These are phyloP conservation scores for Chondrosia reniformis DNA, from an alignment of 37 sponge, comb jelly and placozoan species.

Conservation along the genomic window DNA sequence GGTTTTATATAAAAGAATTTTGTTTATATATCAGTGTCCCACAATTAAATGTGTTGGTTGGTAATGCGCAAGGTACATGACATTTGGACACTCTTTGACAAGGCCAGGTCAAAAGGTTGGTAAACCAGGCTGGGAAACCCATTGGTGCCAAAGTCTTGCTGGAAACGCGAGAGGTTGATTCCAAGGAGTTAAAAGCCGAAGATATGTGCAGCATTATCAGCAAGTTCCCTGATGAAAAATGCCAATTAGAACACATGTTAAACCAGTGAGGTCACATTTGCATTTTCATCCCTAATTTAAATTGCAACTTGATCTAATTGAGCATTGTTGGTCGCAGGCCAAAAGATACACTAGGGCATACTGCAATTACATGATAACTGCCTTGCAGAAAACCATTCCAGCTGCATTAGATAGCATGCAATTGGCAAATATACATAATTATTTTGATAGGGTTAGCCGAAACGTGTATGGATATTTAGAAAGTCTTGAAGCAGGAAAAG, in stretches of 20 bases:
- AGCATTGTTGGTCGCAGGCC: conserved; percentile 45
- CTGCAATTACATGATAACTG: conserved; percentile 28
- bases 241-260: no score
- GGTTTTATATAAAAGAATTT: no score
- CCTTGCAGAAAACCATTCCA: neutral
- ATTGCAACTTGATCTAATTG: conserved; percentile 50
- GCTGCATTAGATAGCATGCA: no score
- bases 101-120: conserved; percentile 7
- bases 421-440: no score
- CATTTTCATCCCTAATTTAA: conserved; percentile 54
- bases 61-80: no score
- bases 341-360: conserved; percentile 34
- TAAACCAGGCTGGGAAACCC: conserved; percentile 12
- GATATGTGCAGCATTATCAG: conserved; percentile 23
- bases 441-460: neutral
- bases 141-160: conserved; percentile 9
- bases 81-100: conserved; percentile 25
- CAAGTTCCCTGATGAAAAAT: conserved; percentile 27
- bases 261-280: no score
- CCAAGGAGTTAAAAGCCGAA: neutral
- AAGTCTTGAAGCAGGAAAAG: neutral
- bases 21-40: no score
- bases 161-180: conserved; percentile 11
- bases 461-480: neutral
- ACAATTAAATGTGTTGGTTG: no score